Evolutionary conservation across 2,113 vertebrate species (phyloP), one percentile per base, ranked within the genome.

Genomic region (Colistium nudipinnis): DNA sequence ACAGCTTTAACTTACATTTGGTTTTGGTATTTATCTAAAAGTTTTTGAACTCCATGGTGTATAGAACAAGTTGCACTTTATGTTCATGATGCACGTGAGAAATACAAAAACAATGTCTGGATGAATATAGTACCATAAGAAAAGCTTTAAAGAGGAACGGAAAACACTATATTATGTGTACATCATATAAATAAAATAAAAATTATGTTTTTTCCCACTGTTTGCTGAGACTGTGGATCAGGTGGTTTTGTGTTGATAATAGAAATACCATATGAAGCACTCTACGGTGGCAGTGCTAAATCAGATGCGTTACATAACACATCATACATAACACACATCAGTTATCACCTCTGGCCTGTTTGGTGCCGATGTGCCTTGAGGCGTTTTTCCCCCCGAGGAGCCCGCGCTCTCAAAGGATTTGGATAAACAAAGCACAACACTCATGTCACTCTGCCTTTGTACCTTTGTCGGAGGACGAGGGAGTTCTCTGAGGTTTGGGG

Each of bases 401-500:
- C 62, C 22, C 1, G 22, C 25, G 35, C 12, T 45, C 25, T 44
- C 13, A 4, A n/a, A 47, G 45, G 28, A 33, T 44, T 54, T 31
- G 51, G 7, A 61, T n/a, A 30, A 65, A 60, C 22, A 43, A 45
- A 56, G 45, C 14, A n/a, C n/a, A 1, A 4, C 13, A 16, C 2
- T 45, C 6, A 62, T 6, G 55, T 63, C 38, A 16, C 28, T 25
- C 13, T 6, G n/a, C 24, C 22, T n/a, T n/a, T 3, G 65, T 88
- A 92, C 92, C 88, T 85, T 90, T 80, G 7, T 85, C 76, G 2
- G 82, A 72, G 25, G 65, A 54, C 16, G 1, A 1, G n/a, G 70
- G 41, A 0, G 51, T 44, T 57, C 70, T 89, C 80, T 82, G 77
- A 14, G 80, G 78, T 87, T 83, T 91, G 20, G 86, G 90, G 65